A percentile compares a stretch with the other conserved stretches of the same genome.
Conservation (phyloP, 2,888 invertebrate species). For the Lithophane socia region DNA sequence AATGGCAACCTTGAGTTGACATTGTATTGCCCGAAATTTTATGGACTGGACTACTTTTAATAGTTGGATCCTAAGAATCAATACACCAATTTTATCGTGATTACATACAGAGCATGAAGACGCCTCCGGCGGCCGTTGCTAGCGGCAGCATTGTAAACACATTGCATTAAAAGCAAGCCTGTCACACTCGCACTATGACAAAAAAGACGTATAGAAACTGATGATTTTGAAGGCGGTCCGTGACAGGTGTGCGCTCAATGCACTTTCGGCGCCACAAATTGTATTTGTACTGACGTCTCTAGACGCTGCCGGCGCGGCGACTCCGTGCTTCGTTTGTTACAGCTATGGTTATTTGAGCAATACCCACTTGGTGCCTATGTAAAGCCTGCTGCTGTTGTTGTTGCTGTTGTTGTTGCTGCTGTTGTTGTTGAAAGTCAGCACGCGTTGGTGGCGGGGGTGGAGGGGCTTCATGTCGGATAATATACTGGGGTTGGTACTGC, state of each 20-base stretch:
- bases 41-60: constrained; percentile 6
- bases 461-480: constrained; percentile 86
- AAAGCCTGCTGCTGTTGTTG: constrained; percentile 78
- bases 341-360: constrained; percentile 23
- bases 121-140: background rate
- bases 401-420: constrained; percentile 76
- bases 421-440: constrained; percentile 82
- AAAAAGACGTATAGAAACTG: background rate
- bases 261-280: background rate
- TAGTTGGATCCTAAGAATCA: constrained; percentile 4
- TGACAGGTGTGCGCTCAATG: background rate
- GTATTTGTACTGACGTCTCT: background rate
- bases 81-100: background rate
- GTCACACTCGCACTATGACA: background rate
- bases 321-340: background rate
- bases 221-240: background rate
- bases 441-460: constrained; percentile 79
- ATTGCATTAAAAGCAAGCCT: background rate
- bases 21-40: constrained; percentile 7
- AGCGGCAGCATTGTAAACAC: background rate
- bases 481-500: constrained; percentile 88
- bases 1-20: constrained; percentile 20
- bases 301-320: background rate
- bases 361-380: constrained; percentile 78
- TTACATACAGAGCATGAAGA: constrained; percentile 1